Evolutionary conservation across 2,113 vertebrate species (phyloP).

Genomic region (Oophaga pumilio): DNA sequence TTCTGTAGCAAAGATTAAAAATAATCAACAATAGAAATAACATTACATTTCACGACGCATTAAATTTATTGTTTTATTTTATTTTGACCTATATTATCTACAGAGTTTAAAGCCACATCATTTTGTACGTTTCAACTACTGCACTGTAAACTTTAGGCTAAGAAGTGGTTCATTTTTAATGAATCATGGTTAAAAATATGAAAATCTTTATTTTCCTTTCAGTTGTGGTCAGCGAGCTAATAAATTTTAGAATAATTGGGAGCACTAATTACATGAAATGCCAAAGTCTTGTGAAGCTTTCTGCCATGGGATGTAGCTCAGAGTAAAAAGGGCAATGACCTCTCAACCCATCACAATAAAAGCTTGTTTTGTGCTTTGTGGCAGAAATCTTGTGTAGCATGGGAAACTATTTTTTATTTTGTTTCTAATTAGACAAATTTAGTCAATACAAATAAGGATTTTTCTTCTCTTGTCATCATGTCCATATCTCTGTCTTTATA

Average conservation of each 20-base stretch:
- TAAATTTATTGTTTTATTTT: not conserved
- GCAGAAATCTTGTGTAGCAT: conserved; percentile 4
- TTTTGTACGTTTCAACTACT: not conserved
- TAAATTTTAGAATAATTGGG: not conserved
- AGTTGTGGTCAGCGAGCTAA: conserved; percentile 8
- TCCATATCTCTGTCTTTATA: not conserved
- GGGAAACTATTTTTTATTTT: conserved; percentile 23
- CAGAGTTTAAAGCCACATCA: not conserved
- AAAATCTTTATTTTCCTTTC: conserved; percentile 1
- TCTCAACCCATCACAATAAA: conserved; percentile 40
- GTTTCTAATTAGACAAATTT: not conserved
- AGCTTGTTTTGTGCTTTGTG: not conserved
- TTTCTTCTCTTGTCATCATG: not conserved
- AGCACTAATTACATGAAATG: conserved; percentile 15
- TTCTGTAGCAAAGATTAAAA: too few species aligned
- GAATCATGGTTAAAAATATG: not conserved
- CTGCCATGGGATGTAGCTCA: conserved; percentile 4
- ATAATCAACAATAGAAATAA: not conserved
- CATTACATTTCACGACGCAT: not conserved
- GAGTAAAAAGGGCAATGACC: conserved; percentile 3
- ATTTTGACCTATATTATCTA: not conserved
- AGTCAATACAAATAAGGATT: conserved; percentile 1
- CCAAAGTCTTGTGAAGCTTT: conserved; percentile 20
- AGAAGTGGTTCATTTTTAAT: not conserved
- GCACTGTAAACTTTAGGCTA: not conserved